A percentile compares a stretch with the other conserved stretches of the same genome.
Conservation (phyloP, 2,888 invertebrate species). For the Tetropium fuscum region DNA sequence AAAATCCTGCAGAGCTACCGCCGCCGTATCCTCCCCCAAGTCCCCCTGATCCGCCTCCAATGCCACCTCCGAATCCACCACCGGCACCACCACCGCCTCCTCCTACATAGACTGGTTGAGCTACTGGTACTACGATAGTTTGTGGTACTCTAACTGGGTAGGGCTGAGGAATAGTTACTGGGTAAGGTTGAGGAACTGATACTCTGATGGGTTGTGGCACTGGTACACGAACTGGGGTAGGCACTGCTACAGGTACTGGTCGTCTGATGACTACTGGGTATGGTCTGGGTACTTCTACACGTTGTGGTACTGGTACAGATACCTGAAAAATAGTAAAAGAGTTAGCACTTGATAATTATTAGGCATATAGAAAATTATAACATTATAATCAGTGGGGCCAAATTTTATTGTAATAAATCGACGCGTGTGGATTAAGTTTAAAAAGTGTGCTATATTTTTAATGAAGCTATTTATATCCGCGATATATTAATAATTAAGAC, state of each 20-base stretch:
- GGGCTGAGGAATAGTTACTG: constrained; percentile 70
- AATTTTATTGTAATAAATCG: no score
- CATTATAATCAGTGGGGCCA: no score
- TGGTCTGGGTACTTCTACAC: constrained; percentile 48
- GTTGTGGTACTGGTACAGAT: constrained; percentile 53
- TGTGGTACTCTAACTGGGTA: constrained; percentile 62
- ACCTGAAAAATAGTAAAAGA: constrained; percentile 35
- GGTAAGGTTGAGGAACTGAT: constrained; percentile 69
- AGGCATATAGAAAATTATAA: no score
- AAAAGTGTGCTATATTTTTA: no score
- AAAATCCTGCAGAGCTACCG: constrained; percentile 20
- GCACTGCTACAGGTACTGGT: constrained; percentile 58
- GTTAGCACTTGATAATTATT: no score
- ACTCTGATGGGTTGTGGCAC: constrained; percentile 65
- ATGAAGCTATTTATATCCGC: no score
- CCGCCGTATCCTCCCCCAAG: constrained; percentile 7
- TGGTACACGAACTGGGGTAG: constrained; percentile 66
- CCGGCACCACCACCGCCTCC: constrained; percentile 49
- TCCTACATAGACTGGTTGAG: constrained; percentile 48
- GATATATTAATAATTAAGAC: no score
- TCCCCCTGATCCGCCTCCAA: constrained; percentile 30
- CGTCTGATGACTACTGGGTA: constrained; percentile 52
- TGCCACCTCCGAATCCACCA: constrained; percentile 29
- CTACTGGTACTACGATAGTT: constrained; percentile 52
- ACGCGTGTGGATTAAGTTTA: no score